Evolutionary conservation across 2,797 vertebrate genomes (phyloP).

Genomic region (Mus minutoides): DNA sequence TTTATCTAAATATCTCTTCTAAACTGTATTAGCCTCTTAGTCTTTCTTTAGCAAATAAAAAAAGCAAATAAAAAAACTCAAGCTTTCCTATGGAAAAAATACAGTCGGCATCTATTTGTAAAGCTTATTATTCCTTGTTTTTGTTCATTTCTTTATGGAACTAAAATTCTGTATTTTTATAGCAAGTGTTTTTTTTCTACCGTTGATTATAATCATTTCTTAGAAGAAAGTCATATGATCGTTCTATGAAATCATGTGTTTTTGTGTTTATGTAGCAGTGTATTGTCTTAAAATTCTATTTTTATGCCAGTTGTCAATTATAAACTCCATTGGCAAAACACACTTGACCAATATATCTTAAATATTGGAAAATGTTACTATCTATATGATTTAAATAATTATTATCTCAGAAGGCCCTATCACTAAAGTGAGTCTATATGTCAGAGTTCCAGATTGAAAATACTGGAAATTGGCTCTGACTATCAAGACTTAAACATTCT

Average conservation of each 20-base stretch:
- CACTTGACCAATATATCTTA: not conserved
- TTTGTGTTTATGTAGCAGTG: conserved; percentile 39
- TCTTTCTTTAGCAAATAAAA: not conserved
- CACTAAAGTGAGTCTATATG: not conserved
- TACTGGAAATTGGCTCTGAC: not conserved
- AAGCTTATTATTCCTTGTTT: not conserved
- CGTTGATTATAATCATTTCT: conserved; percentile 69
- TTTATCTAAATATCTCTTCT: conserved; percentile 47
- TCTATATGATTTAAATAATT: conserved; percentile 11
- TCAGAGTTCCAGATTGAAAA: not conserved
- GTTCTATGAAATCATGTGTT: conserved; percentile 50
- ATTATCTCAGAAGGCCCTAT: not conserved
- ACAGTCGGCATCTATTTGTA: not conserved
- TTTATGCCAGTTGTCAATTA: not conserved
- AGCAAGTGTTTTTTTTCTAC: not conserved
- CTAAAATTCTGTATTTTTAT: not conserved
- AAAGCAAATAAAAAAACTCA: not conserved
- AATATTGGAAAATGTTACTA: conserved; percentile 1
- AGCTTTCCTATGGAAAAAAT: not conserved
- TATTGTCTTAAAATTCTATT: conserved; percentile 53
- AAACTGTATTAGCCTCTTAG: not conserved
- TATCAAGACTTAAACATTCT: not conserved
- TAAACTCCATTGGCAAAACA: not conserved
- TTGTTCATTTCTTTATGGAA: not conserved
- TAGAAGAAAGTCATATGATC: conserved; percentile 42